These are phyloP conservation scores for Epirrhoe tristata DNA, from an alignment of 2,888 invertebrate genomes.

Conservation along the genomic window DNA sequence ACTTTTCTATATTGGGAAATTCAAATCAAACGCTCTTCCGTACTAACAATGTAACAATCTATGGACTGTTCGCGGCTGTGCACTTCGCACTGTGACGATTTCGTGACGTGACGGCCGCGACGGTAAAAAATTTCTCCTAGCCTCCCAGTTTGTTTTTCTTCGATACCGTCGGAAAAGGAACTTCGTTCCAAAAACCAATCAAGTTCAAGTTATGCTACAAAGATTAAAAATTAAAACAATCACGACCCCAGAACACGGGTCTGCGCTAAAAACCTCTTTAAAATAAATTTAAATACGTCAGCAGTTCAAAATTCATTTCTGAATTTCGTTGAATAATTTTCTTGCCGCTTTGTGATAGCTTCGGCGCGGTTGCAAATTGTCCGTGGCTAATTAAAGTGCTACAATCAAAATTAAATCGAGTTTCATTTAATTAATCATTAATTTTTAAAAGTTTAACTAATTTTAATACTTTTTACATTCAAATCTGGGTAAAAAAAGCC, in stretches of 20 bases:
- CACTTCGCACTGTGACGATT: no score
- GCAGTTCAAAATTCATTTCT: constrained; percentile 46
- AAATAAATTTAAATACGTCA: constrained; percentile 36
- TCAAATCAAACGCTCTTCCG: no score
- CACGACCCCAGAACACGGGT: constrained; percentile 20
- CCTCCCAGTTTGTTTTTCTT: no score
- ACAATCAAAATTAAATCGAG: constrained; percentile 53
- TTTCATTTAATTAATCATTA: constrained; percentile 1
- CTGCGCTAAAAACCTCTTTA: constrained; percentile 25
- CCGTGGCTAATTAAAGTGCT: constrained; percentile 65
- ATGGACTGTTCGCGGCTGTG: no score
- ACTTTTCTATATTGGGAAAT: no score
- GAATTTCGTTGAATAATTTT: constrained; percentile 47
- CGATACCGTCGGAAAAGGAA: no score
- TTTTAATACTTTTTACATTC: no score
- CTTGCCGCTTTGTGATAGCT: constrained; percentile 27
- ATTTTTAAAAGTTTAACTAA: not conserved
- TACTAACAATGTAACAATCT: no score
- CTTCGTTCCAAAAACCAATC: no score
- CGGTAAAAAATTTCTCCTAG: no score
- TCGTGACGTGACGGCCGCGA: no score
- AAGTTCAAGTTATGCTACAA: constrained; percentile 8
- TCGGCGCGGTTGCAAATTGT: constrained; percentile 47
- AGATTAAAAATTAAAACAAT: constrained; percentile 26
- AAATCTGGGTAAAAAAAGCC: no score